Evolutionary conservation across 2,113 vertebrate genomes (phyloP), one percentile per base, ranked within the genome.

Genomic region (Chunga burmeisteri): DNA sequence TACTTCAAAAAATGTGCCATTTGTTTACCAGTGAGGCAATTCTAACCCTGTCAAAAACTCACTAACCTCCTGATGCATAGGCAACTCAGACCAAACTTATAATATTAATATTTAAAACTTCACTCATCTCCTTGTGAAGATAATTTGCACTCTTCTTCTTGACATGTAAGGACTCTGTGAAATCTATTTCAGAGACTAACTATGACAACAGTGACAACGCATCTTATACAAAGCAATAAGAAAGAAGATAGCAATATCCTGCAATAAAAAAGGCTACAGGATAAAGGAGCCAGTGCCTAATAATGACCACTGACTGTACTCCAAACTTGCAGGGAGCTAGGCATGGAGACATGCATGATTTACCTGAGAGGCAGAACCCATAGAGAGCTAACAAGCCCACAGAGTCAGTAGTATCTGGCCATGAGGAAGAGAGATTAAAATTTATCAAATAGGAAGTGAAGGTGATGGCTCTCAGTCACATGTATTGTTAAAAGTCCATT

Each of bases 111-210:
- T 86, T 93, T 61, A 94, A 85, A 86, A 77, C 36, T 68, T 94
- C 29, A 72, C 34, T 68, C 8, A 2, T 71, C 34, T 73, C 59
- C 50, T 40, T 40, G 25, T 70, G 66, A 93, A 95, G 70, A 67
- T 84, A 82, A 90, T 90, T 79, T 87, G 42, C 74, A 92, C 55
- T 40, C 82, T 86, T 95, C 79, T 50, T 44, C 70, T 90, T 85
- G 74, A 82, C 73, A 88, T 1, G 1, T 42, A 50, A 85, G 55
- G 17, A 74, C 27, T 55, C 56, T 36, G 11, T 61, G 40, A 89
- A 87, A 81, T 71, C 38, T 85, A 40, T 74, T 95, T 94, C 85
- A 93, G 92, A 96, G 73, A 52, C 73, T 53, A 53, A n/a, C 13
- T 88, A 17, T 58, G 38, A 92, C 62, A 88, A 88, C 44, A 88